Percentiles rank a stretch among this genome's conserved stretches.
These are phyloP conservation scores for Eulemur coronatus DNA, from an alignment of 2,797 vertebrate genomes.

Conservation along the genomic window DNA sequence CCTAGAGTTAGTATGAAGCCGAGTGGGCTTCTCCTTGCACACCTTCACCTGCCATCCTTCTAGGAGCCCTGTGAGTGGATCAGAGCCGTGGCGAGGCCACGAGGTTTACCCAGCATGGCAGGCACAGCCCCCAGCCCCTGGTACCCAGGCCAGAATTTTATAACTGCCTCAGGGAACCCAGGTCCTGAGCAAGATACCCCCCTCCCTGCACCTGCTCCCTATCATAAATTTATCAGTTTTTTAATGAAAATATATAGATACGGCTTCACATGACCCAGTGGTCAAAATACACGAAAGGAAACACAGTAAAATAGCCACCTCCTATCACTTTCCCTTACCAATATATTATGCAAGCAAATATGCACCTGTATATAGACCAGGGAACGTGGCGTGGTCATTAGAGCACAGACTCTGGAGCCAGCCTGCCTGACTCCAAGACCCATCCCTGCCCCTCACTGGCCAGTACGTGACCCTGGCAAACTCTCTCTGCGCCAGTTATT, in stretches of 20 bases:
- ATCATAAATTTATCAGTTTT: neutral
- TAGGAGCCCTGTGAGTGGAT: neutral
- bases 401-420: neutral
- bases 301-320: neutral
- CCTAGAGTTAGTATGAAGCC: neutral
- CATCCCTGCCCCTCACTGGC: neutral
- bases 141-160: neutral
- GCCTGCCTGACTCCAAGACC: neutral
- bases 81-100: neutral
- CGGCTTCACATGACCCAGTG: neutral
- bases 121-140: neutral
- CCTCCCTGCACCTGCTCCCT: neutral
- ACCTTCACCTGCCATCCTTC: neutral
- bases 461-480: neutral
- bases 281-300: neutral
- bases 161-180: neutral
- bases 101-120: neutral
- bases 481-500: neutral
- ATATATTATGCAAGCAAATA: neutral
- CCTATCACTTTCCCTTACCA: neutral
- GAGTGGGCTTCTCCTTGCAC: neutral
- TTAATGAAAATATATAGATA: neutral
- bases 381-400: rapidly evolving
- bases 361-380: neutral
- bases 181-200: neutral